phyloP scores from a whole-genome alignment of 2,113 vertebrate species.

The Pogonocichla stellata region DNA sequence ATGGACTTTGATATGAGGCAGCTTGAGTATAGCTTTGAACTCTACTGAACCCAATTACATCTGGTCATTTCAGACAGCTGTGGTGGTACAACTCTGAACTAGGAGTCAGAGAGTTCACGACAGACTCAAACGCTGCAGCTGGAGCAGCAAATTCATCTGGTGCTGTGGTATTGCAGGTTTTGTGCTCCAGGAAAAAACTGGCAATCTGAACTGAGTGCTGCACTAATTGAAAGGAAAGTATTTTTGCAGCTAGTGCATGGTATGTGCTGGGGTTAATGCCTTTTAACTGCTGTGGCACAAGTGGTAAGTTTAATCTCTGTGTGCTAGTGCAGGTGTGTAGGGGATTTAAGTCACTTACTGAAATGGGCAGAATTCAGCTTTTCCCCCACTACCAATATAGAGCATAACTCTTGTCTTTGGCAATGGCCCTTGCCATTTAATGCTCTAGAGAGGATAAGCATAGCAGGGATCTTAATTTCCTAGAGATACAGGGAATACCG shows the following conservation, averaged over 20 bases:
- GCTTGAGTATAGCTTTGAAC: constrained; percentile 75
- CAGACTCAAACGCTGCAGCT: constrained; percentile 30
- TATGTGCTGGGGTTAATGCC: background rate
- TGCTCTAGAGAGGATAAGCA: background rate
- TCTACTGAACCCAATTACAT: constrained; percentile 79
- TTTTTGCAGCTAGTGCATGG: background rate
- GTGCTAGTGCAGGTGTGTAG: background rate
- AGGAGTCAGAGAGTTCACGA: constrained; percentile 67
- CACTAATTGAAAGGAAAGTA: constrained; percentile 52
- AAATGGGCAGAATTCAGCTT: background rate
- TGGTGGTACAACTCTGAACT: constrained; percentile 70
- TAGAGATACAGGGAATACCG: background rate
- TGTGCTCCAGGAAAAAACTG: background rate
- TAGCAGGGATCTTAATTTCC: constrained; percentile 14
- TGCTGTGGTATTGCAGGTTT: constrained; percentile 34
- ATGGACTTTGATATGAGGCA: constrained; percentile 76
- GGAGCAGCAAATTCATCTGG: constrained; percentile 44
- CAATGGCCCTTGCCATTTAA: background rate
- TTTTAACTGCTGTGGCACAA: background rate
- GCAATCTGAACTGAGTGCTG: constrained; percentile 37
- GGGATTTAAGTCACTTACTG: background rate
- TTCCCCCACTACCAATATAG: background rate
- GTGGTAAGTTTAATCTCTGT: background rate
- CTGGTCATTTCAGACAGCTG: constrained; percentile 75
- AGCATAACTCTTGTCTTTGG: background rate